phyloP scores from a whole-genome alignment of 2,113 vertebrate species.

The Himantopus leucocephalus region DNA sequence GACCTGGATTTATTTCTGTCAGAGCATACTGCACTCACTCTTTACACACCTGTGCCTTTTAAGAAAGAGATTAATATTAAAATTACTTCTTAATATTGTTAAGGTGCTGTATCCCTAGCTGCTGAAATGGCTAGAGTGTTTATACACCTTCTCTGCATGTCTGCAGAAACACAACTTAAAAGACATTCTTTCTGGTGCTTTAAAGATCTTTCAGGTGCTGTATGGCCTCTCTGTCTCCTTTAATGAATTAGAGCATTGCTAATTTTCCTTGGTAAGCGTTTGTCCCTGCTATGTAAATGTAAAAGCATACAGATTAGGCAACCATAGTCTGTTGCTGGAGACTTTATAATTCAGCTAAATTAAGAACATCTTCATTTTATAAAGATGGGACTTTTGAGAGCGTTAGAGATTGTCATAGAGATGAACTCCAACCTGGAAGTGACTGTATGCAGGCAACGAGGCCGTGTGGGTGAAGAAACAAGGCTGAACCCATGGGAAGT shows the following conservation, averaged over 20 bases:
- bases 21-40: not conserved
- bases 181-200: not conserved
- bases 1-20: not conserved
- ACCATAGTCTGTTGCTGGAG: not conserved
- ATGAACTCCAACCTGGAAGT: not conserved
- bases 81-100: not conserved
- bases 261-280: not conserved
- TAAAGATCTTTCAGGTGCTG: not conserved
- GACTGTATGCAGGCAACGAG: not conserved
- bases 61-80: not conserved
- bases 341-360: not conserved
- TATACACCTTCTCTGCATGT: not conserved
- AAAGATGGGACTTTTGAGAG: not conserved
- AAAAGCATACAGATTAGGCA: not conserved
- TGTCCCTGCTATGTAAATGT: not conserved
- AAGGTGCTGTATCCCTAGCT: not conserved
- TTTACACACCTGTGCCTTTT: not conserved
- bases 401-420: not conserved
- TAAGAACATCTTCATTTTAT: not conserved
- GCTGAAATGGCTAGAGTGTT: not conserved
- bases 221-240: not conserved
- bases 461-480: fast-evolving
- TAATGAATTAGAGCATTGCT: not conserved
- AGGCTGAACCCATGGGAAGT: not conserved
- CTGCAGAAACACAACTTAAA: not conserved